Base-by-base conservation (phyloP, 2,888 invertebrate genomes). In the Vesta saturnalis region DNA sequence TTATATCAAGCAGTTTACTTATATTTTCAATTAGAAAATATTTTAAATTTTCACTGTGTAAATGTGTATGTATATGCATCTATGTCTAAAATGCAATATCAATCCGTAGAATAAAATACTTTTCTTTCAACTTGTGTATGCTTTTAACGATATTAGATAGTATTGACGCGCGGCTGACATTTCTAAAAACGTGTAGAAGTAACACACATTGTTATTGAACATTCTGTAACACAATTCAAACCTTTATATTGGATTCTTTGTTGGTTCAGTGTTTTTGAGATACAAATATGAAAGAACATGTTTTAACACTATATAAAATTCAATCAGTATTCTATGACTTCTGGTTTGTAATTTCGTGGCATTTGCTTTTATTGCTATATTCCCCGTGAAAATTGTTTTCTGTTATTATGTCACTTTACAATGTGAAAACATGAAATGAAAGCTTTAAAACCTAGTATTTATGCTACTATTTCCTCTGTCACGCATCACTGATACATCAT, bases 231-330 rank as follows among this genome's bases (percentile, higher is more conserved):
- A 47, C 21, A 59, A 59, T 59, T 47, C 22, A 46, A 23, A 23
- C n/a, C 15, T 47, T 14, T 58, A 19, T 58, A 47, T 47, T n/a
- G 59, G 47, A 59, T 22, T 47, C 46, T 59, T 46, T 59, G 59
- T 59, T 23, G n/a, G 47, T 8, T 47, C 5, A 30, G 35, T 52
- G 52, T 60, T 60, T 58, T 60, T 60, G 35, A 52, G 52, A 16
- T 52, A 35, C 52, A 52, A 47, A 60, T 52, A n/a, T 12, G 18
- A 35, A 18, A 18, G 19, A 21, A 52, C 18, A 52, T 52, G 19
- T 18, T 52, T 1, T 21, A 19, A n/a, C 21, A 52, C 21, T 52
- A 21, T 52, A 52, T 52, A 52, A 52, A 52, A 52, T 52, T 52
- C 52, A 52, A 52, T 52, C 52, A 52, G 19, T 8, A 39, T 52